Conservation (phyloP, 2,888 invertebrate species). For the Aporophyla lueneburgensis region DNA sequence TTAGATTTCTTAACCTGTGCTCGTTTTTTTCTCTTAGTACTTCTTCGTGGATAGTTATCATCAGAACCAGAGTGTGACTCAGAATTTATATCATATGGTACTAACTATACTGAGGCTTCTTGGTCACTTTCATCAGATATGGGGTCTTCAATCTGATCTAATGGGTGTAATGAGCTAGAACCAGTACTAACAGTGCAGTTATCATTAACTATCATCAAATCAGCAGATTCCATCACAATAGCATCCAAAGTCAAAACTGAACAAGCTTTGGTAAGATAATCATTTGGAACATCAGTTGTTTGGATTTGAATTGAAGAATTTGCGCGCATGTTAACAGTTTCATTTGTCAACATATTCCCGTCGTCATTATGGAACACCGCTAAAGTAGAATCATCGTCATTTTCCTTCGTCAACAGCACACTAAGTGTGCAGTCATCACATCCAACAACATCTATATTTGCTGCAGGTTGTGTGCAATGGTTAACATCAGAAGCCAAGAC, state of each 20-base stretch:
- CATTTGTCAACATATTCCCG: too few relatives aligned
- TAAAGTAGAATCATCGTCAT: too few relatives aligned
- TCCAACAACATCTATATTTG: neutral
- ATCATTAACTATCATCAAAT: neutral
- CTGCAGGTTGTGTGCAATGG: slow-evolving; percentile 3
- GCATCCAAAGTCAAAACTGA: neutral
- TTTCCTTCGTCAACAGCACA: too few relatives aligned
- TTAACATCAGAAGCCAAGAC: slow-evolving; percentile 1
- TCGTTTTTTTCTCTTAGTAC: neutral
- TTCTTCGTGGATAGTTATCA: neutral
- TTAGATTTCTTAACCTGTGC: slow-evolving; percentile 5
- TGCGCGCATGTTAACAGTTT: neutral
- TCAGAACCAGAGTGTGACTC: too few relatives aligned
- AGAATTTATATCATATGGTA: too few relatives aligned
- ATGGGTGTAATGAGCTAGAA: neutral
- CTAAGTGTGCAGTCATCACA: too few relatives aligned
- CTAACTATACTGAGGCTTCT: too few relatives aligned
- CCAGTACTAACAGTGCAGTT: neutral
- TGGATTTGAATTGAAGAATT: neutral
- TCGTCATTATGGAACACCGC: neutral
- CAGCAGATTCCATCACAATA: neutral
- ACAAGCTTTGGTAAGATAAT: neutral
- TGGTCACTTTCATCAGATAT: neutral
- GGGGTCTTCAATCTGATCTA: neutral
- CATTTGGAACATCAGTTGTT: slow-evolving; percentile 3